Percentiles rank a stretch among this genome's conserved stretches.
Conservation (phyloP, 2,888 invertebrate genomes). For the Phortica magna region DNA sequence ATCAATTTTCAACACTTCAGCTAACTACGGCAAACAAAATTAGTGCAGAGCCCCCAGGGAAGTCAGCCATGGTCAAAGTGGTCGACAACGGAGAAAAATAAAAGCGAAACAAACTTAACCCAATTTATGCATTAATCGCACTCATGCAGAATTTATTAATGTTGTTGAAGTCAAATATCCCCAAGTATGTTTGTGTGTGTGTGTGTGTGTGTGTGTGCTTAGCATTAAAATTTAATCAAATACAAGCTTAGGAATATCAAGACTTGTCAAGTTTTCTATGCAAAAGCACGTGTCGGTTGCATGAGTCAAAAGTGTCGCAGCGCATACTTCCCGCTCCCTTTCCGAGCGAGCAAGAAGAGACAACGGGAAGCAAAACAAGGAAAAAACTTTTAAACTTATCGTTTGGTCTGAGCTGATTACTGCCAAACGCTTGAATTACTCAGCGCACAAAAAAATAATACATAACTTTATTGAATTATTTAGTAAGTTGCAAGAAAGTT, state of each 20-base stretch:
- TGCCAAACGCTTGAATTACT: constrained; percentile 14
- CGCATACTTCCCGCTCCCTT: not conserved
- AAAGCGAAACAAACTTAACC: constrained; percentile 40
- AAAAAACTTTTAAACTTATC: constrained; percentile 7
- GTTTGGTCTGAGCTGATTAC: constrained; percentile 16
- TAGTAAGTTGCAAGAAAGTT: constrained; percentile 66
- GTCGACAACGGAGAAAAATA: not conserved
- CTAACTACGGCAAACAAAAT: not conserved
- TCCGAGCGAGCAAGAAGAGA: not conserved
- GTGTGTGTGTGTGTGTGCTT: constrained; percentile 20
- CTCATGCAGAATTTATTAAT: constrained; percentile 73
- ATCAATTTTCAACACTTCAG: constrained; percentile 1
- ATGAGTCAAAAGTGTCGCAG: not conserved
- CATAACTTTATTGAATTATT: constrained; percentile 58
- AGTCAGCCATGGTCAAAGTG: not conserved
- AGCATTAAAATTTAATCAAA: constrained; percentile 77
- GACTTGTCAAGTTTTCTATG: not conserved
- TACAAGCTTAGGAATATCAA: constrained; percentile 47
- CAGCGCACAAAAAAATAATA: not conserved
- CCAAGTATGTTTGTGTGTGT: not conserved
- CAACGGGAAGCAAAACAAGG: no score
- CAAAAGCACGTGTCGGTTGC: not conserved
- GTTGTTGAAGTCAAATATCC: constrained; percentile 57
- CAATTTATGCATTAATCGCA: constrained; percentile 61
- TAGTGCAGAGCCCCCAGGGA: not conserved